Evolutionary conservation across 2,797 vertebrate species (phyloP).

Genomic region (Propithecus perrieri): DNA sequence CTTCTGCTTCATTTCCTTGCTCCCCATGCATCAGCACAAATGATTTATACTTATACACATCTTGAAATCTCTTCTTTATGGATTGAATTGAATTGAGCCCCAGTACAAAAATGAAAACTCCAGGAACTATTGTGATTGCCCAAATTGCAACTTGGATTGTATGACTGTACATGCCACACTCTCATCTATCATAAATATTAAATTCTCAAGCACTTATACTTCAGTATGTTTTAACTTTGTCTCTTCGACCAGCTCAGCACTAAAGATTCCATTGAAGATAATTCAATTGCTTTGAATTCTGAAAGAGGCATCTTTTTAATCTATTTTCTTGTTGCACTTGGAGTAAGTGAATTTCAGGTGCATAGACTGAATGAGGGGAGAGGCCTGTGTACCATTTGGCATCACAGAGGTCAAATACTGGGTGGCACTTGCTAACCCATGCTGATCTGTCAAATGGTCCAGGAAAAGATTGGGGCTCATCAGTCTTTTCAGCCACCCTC

Average conservation of each 20-base stretch:
- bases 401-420: not conserved
- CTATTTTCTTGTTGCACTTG: not conserved
- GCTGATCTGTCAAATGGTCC: slow-evolving; percentile 35
- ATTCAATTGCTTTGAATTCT: slow-evolving; percentile 82
- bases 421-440: slow-evolving; percentile 40
- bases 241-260: slow-evolving; percentile 79
- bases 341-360: slow-evolving; percentile 53
- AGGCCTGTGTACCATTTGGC: not conserved
- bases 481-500: not conserved
- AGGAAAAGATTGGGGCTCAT: not conserved
- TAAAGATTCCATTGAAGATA: slow-evolving; percentile 81
- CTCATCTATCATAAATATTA: slow-evolving; percentile 85
- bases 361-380: not conserved
- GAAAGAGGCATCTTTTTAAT: slow-evolving; percentile 61
- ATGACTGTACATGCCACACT: slow-evolving; percentile 80
- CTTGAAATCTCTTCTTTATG: slow-evolving; percentile 79
- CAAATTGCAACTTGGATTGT: slow-evolving; percentile 83
- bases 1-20: slow-evolving; percentile 70
- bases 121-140: slow-evolving; percentile 84
- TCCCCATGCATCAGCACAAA: slow-evolving; percentile 74
- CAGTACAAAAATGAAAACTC: slow-evolving; percentile 85
- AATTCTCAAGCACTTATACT: slow-evolving; percentile 82
- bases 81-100: slow-evolving; percentile 80
- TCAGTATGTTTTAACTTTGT: slow-evolving; percentile 83
- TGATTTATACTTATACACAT: slow-evolving; percentile 77